These are phyloP conservation scores for Cecropterus lyciades DNA, from an alignment of 1,140 invertebrate species.

Conservation along the genomic window DNA sequence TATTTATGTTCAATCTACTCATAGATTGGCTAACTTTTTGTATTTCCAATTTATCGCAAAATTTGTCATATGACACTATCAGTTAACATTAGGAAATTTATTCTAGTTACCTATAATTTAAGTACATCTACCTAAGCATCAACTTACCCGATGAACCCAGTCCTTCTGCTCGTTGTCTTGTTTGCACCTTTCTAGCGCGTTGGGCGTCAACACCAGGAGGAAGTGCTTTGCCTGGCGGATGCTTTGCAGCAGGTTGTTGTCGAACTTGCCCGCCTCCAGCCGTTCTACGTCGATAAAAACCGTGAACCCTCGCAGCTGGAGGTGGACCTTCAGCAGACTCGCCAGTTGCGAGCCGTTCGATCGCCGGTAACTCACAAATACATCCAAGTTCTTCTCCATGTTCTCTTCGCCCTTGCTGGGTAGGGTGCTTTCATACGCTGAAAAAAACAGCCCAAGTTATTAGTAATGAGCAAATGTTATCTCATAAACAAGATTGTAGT, in stretches of 20 bases:
- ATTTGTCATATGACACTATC: no score
- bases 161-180: conserved; percentile 97
- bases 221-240: conserved; percentile 99
- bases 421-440: conserved; percentile 85
- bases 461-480: no score
- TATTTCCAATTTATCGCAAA: no score
- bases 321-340: conserved; percentile 95
- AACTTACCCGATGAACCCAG: conserved; percentile 98
- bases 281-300: conserved; percentile 98
- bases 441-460: no score
- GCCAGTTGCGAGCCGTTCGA: conserved; percentile 99
- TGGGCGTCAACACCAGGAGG: conserved; percentile 97
- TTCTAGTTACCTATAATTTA: no score
- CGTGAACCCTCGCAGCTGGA: conserved; percentile 96
- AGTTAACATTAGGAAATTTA: no score
- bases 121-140: no score
- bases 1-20: no score
- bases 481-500: no score
- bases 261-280: conserved; percentile 98
- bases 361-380: conserved; percentile 98
- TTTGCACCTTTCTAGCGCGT: conserved; percentile 96
- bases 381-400: conserved; percentile 95
- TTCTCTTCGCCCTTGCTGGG: conserved; percentile 89
- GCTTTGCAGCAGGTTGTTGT: conserved; percentile 98
- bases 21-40: no score